Evolutionary conservation across 2,113 vertebrate species (phyloP), one percentile per base, ranked within the genome.

Genomic region (Lepidothrix coronata): DNA sequence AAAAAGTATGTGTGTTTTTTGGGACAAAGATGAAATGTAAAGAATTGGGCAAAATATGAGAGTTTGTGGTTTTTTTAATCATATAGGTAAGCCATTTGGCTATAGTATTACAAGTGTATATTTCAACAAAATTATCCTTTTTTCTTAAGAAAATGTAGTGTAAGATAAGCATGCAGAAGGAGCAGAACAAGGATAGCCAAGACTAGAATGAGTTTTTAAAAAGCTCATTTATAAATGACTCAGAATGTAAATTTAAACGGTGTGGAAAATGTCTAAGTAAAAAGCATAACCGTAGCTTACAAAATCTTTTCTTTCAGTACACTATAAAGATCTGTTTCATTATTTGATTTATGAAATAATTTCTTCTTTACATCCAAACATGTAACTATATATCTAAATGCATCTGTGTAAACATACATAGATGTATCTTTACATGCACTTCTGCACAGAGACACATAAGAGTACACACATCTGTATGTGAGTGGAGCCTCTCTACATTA

Each of bases 11-110:
- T 39, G 18, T 28, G 3, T 25, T 59, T 85, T 49, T 76, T 11
- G 41, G 17, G 9, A 86, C 6, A 73, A 82, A 92, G 16, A 1
- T 68, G 11, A 85, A 82, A 83, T 51, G 9, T 17, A 81, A 78
- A 66, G 16, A 77, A 48, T 11, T 9, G 21, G 17, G 6, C 3
- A 85, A 92, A 85, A 71, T 52, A 70, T 6, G 2, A 68, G 5
- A 19, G 33, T 3, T 15, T 43, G 2, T 0, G 0, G 1, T 27
- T 54, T 63, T 76, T 65, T 39, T 4, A 76, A 48, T 61, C 0
- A 4, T 14, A 31, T 15, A 41, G 14, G 6, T 57, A 85, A 85
- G 4, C 4, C 1, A 28, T 44, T 75, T 62, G 22, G 3, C 7
- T 79, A 6, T 11, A 67, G 5, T 27, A 75, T 78, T 62, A 31